phyloP scores from a whole-genome alignment of 2,113 vertebrate species.

The Orycteropus afer region DNA sequence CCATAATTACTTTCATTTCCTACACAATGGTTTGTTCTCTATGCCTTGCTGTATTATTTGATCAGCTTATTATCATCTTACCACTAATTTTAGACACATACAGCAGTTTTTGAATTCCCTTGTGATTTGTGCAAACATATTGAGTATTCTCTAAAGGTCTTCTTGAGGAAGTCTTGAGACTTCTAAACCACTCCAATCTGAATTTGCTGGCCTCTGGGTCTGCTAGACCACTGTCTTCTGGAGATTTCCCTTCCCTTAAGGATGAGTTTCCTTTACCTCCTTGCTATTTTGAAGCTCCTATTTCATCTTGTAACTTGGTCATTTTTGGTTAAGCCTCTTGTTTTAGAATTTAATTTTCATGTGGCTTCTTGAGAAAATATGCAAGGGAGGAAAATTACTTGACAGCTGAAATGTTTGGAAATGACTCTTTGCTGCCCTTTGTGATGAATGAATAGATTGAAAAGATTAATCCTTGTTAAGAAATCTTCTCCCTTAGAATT shows the following conservation, averaged over 20 bases:
- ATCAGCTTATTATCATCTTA: background rate
- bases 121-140: background rate
- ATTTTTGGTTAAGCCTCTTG: background rate
- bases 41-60: background rate
- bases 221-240: background rate
- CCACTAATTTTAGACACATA: background rate
- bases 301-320: background rate
- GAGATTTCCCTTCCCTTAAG: background rate
- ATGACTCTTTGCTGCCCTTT: background rate
- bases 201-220: background rate
- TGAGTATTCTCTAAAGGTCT: background rate
- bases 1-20: background rate
- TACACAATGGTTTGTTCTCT: background rate
- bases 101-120: background rate
- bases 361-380: background rate
- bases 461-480: background rate
- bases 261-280: background rate
- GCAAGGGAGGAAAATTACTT: background rate
- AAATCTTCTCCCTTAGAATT: slow-evolving; percentile 21
- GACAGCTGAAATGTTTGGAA: background rate
- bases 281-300: background rate
- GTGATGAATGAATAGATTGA: background rate
- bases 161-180: background rate
- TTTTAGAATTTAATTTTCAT: slow-evolving; percentile 3
- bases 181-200: background rate